These are phyloP conservation scores for Hippocampus mohnikei DNA, from an alignment of 2,113 vertebrate genomes.

Conservation along the genomic window DNA sequence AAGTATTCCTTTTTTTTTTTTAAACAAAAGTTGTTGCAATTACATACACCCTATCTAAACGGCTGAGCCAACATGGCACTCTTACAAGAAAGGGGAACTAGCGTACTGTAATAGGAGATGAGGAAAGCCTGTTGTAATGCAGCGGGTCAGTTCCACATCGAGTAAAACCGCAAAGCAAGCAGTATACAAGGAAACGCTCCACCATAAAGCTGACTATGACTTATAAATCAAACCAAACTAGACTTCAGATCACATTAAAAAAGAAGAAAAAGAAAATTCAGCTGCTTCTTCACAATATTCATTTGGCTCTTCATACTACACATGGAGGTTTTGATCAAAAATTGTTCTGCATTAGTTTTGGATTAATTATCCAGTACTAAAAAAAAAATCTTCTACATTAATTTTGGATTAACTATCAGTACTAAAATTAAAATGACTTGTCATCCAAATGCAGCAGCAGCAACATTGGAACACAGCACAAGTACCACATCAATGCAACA, in stretches of 20 bases:
- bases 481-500: neutral
- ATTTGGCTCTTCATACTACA: neutral
- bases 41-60: neutral
- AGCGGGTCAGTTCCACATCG: slow-evolving; percentile 49
- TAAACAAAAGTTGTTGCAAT: neutral
- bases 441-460: neutral
- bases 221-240: slow-evolving; percentile 9
- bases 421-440: neutral
- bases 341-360: neutral
- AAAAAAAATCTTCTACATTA: neutral
- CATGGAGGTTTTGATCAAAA: neutral
- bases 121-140: slow-evolving; percentile 44
- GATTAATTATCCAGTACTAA: neutral
- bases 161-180: slow-evolving; percentile 32
- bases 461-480: neutral
- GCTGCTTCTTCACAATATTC: neutral
- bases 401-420: neutral
- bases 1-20: too few species aligned
- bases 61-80: slow-evolving; percentile 20
- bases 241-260: neutral
- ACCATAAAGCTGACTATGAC: slow-evolving; percentile 5
- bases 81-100: slow-evolving; percentile 44
- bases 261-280: neutral
- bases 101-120: slow-evolving; percentile 45
- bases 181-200: slow-evolving; percentile 9